Evolutionary conservation across 2,113 vertebrate species (phyloP), one percentile per base, ranked within the genome.

Genomic region (Notarius quadriscutis): DNA sequence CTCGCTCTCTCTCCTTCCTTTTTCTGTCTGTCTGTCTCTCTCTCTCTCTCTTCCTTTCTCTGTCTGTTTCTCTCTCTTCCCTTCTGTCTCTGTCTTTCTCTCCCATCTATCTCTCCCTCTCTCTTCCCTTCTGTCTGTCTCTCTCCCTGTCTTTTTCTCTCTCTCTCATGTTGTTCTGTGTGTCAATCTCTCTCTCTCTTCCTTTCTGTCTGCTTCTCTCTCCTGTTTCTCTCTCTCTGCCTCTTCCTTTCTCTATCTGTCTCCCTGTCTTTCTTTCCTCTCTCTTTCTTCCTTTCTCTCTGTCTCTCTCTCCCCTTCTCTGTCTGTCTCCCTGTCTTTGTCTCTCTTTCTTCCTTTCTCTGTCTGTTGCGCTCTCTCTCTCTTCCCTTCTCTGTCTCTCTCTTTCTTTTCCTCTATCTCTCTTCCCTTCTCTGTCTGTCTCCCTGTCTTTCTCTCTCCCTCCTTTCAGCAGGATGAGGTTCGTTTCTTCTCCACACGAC

Each of bases 401-500:
- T 34, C 34, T 34, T 2, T 34, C 11, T n/a, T 11, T 67, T 14
- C n/a, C 7, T 72, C 15, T 74, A 0, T 22, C 15, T 48, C 4
- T 34, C 30, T 74, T 9, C 41, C 34, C 48, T 1, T 74, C 34
- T 48, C 17, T 48, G 41, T 41, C 41, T 41, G 41, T 41, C 41
- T 41, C 72, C 1, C 18, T 12, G 5, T 18, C 7, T 27, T 5
- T 67, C 60, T 67, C 22, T 83, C 60, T 11, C 5, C 18, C 41
- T 30, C 20, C 53, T 60, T 71, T 63, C 15, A 74, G 77, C 30
- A 62, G 53, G 27, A 34, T 15, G 77, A 81, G 58, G 71, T 27
- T 87, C 18, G 55, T 57, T 81, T 55, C 53, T 65, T 78, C 81
- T 30, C 86, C 83, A 89, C 83, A 60, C 74, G 41, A 7, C 4